Percentiles rank a stretch among this genome's conserved stretches.
Conservation (phyloP, 2,113 vertebrate genomes). For the Chinchilla lanigera region DNA sequence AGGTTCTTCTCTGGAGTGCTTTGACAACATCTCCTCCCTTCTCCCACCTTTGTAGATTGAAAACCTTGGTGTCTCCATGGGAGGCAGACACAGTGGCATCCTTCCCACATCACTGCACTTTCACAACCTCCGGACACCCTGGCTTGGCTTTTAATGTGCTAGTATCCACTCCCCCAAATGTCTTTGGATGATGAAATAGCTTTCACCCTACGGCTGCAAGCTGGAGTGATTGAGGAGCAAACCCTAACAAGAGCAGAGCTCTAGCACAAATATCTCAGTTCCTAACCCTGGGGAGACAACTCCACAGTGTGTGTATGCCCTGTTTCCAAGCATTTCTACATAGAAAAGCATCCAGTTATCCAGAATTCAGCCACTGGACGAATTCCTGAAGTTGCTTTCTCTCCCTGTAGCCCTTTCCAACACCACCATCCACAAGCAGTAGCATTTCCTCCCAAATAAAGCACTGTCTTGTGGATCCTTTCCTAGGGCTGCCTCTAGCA, state of each 20-base stretch:
- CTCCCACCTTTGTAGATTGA: neutral
- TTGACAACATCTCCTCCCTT: neutral
- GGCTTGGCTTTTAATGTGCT: neutral
- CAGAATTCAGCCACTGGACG: neutral
- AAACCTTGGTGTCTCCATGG: neutral
- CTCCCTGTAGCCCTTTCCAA: neutral
- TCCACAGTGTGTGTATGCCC: fast-evolving
- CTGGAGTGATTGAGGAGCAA: neutral
- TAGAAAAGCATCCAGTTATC: neutral
- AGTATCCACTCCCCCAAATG: no score
- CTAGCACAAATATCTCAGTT: neutral
- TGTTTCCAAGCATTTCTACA: neutral
- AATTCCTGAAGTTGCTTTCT: neutral
- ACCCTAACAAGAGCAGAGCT: neutral
- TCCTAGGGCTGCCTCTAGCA: neutral
- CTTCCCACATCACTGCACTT: fast-evolving
- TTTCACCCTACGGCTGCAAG: neutral
- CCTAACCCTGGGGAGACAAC: neutral
- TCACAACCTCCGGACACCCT: no score
- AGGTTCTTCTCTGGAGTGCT: neutral
- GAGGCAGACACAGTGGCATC: neutral
- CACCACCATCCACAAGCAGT: no score
- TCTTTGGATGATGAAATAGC: neutral
- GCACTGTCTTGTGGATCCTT: neutral
- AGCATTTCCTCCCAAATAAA: neutral